phyloP scores from a whole-genome alignment of 2,113 vertebrate species.

The Apodemus sylvaticus region DNA sequence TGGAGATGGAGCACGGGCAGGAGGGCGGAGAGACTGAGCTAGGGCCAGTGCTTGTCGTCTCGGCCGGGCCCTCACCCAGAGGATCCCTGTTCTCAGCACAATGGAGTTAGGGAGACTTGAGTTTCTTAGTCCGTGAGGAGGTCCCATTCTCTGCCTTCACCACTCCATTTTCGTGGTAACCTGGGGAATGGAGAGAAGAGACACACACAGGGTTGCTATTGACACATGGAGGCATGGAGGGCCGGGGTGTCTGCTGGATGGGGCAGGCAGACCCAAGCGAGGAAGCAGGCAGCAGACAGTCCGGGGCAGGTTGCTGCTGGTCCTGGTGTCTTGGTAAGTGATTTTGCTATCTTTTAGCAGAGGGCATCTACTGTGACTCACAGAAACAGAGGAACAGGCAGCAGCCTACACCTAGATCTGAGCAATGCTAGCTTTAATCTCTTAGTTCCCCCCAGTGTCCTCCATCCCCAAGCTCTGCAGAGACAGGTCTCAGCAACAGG shows the following conservation, averaged over 20 bases:
- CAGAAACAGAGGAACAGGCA: not conserved
- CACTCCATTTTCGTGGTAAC: conserved; percentile 95
- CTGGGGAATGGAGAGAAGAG: conserved; percentile 75
- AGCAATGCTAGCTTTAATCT: not conserved
- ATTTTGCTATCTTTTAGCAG: not conserved
- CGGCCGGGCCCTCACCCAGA: conserved; percentile 50
- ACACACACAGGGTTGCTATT: not conserved
- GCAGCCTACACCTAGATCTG: not conserved
- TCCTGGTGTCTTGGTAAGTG: not conserved
- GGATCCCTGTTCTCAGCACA: conserved; percentile 63
- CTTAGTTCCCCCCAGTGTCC: not conserved
- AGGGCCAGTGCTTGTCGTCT: conserved; percentile 63
- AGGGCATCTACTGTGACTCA: not conserved
- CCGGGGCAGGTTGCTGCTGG: accelerated
- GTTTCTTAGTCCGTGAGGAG: conserved; percentile 95
- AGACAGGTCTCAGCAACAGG: not conserved
- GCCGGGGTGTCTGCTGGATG: not conserved
- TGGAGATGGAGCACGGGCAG: not conserved
- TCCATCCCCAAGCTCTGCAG: not conserved
- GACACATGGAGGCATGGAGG: too few relatives aligned
- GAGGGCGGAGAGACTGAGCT: conserved; percentile 39
- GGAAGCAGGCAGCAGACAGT: not conserved
- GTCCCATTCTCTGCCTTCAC: conserved; percentile 96
- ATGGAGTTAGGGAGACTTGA: conserved; percentile 92
- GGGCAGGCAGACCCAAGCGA: accelerated